Conservation (phyloP, 2,113 vertebrate genomes). For the Glaucidium brasilianum region DNA sequence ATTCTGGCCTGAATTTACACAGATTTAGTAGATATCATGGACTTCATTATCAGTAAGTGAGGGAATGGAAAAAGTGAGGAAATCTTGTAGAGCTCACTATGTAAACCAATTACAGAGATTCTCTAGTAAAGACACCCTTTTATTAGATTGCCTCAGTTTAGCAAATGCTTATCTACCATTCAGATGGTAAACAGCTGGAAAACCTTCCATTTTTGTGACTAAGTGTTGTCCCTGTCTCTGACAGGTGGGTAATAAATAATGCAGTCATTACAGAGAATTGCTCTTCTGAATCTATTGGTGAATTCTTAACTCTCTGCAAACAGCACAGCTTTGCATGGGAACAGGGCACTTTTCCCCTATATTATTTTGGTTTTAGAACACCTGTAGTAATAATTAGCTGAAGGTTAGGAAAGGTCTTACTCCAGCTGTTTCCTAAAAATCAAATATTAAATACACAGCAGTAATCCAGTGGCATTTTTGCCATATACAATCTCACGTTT, state of each 20-base stretch:
- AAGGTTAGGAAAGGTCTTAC: not conserved
- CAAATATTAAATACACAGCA: not conserved
- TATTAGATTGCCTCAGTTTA: not conserved
- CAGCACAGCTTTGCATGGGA: not conserved
- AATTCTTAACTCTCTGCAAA: not conserved
- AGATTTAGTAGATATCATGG: not conserved
- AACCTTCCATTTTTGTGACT: not conserved
- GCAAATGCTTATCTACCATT: not conserved
- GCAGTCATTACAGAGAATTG: not conserved
- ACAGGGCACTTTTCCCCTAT: fast-evolving
- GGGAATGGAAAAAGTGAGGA: conserved; percentile 37
- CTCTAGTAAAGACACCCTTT: not conserved
- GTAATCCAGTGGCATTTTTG: not conserved
- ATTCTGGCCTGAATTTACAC: not conserved
- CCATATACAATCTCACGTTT: not conserved
- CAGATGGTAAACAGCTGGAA: conserved; percentile 11
- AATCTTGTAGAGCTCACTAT: not conserved
- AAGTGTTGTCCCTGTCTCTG: not conserved
- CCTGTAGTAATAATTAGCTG: not conserved
- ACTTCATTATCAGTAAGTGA: conserved; percentile 18
- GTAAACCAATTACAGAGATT: not conserved
- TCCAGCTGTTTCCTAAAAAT: not conserved
- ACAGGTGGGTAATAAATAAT: not conserved
- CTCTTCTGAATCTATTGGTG: not conserved
- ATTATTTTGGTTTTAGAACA: not conserved